Base-by-base conservation (phyloP, 2,797 vertebrate genomes). In the Periophthalmus magnuspinnatus region DNA sequence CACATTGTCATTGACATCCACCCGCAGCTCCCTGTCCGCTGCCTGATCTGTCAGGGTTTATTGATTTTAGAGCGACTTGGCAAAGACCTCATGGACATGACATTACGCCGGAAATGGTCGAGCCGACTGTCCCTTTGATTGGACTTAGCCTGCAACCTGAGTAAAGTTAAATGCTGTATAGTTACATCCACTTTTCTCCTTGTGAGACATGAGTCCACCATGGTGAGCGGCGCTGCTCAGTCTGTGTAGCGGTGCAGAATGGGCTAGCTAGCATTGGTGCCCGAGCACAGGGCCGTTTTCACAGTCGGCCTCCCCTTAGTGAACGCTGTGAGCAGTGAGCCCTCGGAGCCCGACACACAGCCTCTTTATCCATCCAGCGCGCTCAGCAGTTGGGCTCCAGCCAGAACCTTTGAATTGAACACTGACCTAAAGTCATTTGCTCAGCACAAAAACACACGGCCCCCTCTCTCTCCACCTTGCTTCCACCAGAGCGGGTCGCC, bases 331-430 rank as follows among this genome's bases (percentile, higher is more conserved):
- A 80, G 77, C 67, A 78, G 74, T 68, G 77, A 77, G 75, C 81
- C n/a, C 70, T 74, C 56, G 41, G 63, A 80, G 64, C 65, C 67
- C 75, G 80, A 72, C 83, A 70, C 74, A 68, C 76, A 19, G 71
- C 54, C 77, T 79, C 78, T 91, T 91, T 85, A 84, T 84, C 82
- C 79, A 81, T 89, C 86, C 78, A 87, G 90, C 89, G 83, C 74
- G 89, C 90, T 94, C 90, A 93, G 92, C 92, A 92, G 64, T 86
- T 90, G 92, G 91, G 79, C 64, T 83, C 58, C 41, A 68, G 87
- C 92, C 91, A 91, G 82, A 52, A 77, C 81, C 87, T 93, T 90
- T 92, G 89, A 93, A 91, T 91, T 91, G 89, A 93, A 93, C 81
- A 88, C 80, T 54, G 86, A 80, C 79, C 81, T 90, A 83, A 93